Percentiles rank a stretch among this genome's conserved stretches.
phyloP scores from a whole-genome alignment of 2,888 invertebrate genomes.

The Nomada fabriciana region DNA sequence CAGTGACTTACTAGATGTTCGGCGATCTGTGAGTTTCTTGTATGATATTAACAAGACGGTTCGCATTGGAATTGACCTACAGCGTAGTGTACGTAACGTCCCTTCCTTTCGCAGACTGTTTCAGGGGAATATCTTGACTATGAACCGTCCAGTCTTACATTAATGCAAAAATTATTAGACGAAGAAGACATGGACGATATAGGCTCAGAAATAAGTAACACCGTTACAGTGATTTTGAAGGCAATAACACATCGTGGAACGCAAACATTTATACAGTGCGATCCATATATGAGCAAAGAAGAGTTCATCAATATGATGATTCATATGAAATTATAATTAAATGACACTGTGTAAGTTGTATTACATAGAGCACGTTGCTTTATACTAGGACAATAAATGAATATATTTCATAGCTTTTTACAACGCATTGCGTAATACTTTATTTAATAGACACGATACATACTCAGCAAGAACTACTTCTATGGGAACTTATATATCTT shows the following conservation, averaged over 20 bases:
- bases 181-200: conserved; percentile 26
- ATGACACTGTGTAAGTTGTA: background rate
- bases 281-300: conserved; percentile 61
- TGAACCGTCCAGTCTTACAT: background rate
- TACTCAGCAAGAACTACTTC: background rate
- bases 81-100: background rate
- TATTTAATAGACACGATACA: background rate
- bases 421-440: background rate
- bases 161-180: background rate
- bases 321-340: conserved; percentile 54
- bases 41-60: background rate
- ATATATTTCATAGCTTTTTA: background rate
- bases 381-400: background rate
- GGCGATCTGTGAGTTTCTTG: background rate
- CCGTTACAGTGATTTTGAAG: conserved; percentile 68
- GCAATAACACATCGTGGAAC: conserved; percentile 74
- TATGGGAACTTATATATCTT: background rate
- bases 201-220: conserved; percentile 69
- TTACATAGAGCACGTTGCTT: background rate
- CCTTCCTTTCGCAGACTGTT: background rate
- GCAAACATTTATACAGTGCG: conserved; percentile 73
- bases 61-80: background rate
- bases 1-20: background rate
- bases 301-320: conserved; percentile 71
- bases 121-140: background rate